Base-by-base conservation (phyloP, 2,797 vertebrate genomes). In the Ceyx erithaca region DNA sequence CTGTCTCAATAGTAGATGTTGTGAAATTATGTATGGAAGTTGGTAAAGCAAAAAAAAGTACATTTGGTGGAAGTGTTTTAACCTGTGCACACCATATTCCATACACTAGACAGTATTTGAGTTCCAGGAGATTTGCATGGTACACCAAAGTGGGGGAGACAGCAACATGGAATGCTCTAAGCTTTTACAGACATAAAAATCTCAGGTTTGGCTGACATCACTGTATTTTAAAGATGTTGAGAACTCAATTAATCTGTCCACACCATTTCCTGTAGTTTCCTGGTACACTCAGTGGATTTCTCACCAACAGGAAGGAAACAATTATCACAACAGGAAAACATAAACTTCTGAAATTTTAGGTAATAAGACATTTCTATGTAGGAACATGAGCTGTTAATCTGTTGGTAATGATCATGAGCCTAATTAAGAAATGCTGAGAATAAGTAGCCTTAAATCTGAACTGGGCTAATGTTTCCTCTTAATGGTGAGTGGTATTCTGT, bases 1-100 rank as follows among this genome's bases (percentile, higher is more conserved):
- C 92, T 93, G 84, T 90, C 93, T 92, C 81, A 95, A 85, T 35
- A 58, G 45, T 31, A 43, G 66, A 92, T 80, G 69, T 94, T 93
- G 93, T 95, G 92, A 94, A 95, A 95, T 85, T 90, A 62, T 2
- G 0, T 30, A 55, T 92, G 76, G 92, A 95, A 89, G 66, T 51
- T 69, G 77, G 82, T 85, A 83, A 92, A 89, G 58, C 45, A 76
- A 76, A 70, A 88, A 73, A 85, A 80, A 68, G 6, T 30, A 12
- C 23, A 33, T 85, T 95, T 80, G 40, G 49, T 85, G 58, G 43
- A 87, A 82, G 64, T 14, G 18, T 82, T 90, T 71, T 46, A 51
- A 62, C 19, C n/a, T 51, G n/a, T 58, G 30, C 66, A 43, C 21
- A 6, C 37, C n/a, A 0, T 46, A 26, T 78, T 71, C 26, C 51